These are phyloP conservation scores for Rhogogaster chlorosoma DNA, from an alignment of 2,888 invertebrate genomes.

Conservation along the genomic window DNA sequence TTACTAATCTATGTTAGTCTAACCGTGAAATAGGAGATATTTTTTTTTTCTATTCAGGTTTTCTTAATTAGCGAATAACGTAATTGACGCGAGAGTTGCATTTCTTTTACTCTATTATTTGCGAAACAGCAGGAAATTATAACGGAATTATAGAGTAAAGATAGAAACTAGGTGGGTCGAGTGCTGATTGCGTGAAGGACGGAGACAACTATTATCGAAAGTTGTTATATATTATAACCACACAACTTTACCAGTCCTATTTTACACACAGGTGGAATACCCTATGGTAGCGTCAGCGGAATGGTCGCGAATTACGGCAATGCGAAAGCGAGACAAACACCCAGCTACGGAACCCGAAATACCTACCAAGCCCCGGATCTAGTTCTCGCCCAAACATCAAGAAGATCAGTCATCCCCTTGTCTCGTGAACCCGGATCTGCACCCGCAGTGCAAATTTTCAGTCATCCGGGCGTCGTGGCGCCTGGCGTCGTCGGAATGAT, in stretches of 20 bases:
- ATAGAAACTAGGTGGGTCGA: slow-evolving; percentile 26
- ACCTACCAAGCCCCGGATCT: background rate
- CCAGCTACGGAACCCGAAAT: slow-evolving; percentile 37
- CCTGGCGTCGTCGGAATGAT: slow-evolving; percentile 66
- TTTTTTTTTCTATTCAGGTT: background rate
- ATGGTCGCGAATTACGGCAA: slow-evolving; percentile 79
- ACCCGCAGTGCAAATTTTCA: slow-evolving; percentile 68
- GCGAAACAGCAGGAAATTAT: slow-evolving; percentile 40
- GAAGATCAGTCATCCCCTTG: slow-evolving; percentile 12
- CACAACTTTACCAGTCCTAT: background rate
- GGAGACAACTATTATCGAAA: slow-evolving; percentile 36
- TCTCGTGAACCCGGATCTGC: background rate
- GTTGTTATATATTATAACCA: slow-evolving; percentile 29
- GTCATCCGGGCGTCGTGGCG: slow-evolving; percentile 67
- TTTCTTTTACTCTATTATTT: slow-evolving; percentile 20
- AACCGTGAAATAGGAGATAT: slow-evolving; percentile 15
- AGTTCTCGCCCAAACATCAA: slow-evolving; percentile 18
- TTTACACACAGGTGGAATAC: slow-evolving; percentile 80
- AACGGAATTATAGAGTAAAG: slow-evolving; percentile 31
- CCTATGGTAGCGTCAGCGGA: slow-evolving; percentile 83
- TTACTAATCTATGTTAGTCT: background rate
- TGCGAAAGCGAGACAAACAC: slow-evolving; percentile 6
- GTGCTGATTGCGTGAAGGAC: slow-evolving; percentile 47
- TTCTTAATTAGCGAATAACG: slow-evolving; percentile 22
- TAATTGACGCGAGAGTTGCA: background rate